Percentiles rank a stretch among this genome's conserved stretches.
Evolutionary conservation across 2,797 vertebrate genomes (phyloP).

Genomic region (Trachops cirrhosus): DNA sequence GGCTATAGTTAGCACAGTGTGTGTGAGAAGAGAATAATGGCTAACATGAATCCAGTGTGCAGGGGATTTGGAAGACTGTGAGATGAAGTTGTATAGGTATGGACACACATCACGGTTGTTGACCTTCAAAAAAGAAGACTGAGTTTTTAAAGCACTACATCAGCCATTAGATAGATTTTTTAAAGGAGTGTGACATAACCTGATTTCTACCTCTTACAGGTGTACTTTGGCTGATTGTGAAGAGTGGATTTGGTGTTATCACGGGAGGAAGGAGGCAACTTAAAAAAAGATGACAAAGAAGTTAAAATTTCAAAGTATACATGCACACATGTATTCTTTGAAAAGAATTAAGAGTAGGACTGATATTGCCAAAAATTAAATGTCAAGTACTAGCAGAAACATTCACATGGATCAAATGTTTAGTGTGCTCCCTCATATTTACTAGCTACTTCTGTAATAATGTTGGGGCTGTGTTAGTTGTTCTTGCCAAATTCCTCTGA

Average conservation of each 20-base stretch:
- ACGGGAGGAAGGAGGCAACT: background rate
- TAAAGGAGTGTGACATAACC: background rate
- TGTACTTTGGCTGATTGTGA: background rate
- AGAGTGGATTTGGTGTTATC: background rate
- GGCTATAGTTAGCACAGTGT: background rate
- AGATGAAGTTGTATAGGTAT: background rate
- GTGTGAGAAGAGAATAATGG: background rate
- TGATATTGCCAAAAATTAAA: background rate
- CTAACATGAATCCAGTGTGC: too few relatives aligned
- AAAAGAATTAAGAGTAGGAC: background rate
- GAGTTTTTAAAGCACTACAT: background rate
- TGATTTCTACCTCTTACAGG: background rate
- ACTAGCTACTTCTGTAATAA: background rate
- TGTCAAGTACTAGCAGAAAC: background rate
- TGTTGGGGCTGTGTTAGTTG: background rate
- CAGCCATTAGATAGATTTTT: background rate
- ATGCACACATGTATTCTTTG: background rate
- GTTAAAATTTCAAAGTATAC: background rate
- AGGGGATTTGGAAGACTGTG: background rate
- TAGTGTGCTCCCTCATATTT: background rate
- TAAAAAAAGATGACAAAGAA: background rate
- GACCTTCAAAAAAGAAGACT: background rate
- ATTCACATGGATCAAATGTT: background rate
- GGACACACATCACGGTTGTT: background rate
- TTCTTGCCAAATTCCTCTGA: background rate